Base-by-base conservation (phyloP, 92 coral and sea anemone genomes). In the Palythoa grandiflora region DNA sequence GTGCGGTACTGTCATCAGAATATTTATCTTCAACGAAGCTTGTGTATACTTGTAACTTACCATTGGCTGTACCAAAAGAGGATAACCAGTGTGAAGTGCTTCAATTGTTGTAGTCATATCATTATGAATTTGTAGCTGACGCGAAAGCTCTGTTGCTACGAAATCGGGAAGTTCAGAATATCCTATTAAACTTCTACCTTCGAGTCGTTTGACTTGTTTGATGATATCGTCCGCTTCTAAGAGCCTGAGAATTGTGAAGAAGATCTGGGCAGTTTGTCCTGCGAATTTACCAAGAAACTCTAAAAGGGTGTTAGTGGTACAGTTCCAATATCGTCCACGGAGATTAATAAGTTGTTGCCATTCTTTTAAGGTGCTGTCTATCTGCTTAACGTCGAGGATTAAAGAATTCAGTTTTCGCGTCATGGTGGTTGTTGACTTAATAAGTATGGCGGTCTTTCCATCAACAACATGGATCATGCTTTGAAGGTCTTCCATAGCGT, bases 231-330 rank as follows among this genome's bases (percentile, higher is more conserved):
- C 68, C 5, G 68, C 68, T 17, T 61, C 68, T 36, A 78, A 35
- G 13, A 78, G 9, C 10, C 71, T 38, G 13, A 78, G 51, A 13
- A 78, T 35, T 1, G 83, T 78, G 83, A 78, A 78, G 15, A 78
- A 78, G 71, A 78, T 14, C 9, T 78, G 59, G 48, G 36, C 48
- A 0, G 50, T 77, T 40, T 60, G 51, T 17, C 71, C 48, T 1
- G 68, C 20, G 15, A 61, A 66, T 68, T 89, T 89, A n/a, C 88
- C 90, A 5, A 89, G 54, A 36, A 89, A 92, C 47, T 84, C 84
- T 12, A 88, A 20, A 17, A 40, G 14, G 9, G 53, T 81, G 15
- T 57, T 47, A 2, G 83, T 74, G 1, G 87, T 80, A 19, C 92
- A 91, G 2, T 52, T 39, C 17, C 55, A 53, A 8, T 37, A 36